Base-by-base conservation (phyloP, 2,113 vertebrate species). In the Oryzias woworae region DNA sequence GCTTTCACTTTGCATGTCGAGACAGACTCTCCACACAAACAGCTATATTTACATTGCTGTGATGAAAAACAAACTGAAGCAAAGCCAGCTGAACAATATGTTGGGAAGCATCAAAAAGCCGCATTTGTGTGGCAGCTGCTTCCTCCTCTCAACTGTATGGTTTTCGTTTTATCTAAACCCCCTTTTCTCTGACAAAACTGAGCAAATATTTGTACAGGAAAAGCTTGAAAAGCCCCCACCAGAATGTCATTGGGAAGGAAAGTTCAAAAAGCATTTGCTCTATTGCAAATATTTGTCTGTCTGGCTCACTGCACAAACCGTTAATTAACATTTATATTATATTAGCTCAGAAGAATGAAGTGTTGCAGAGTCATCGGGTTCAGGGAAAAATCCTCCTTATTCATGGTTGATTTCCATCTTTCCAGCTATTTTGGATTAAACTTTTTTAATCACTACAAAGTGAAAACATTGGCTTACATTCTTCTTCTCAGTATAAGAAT, bases 271-370 rank as follows among this genome's bases (percentile, higher is more conserved):
- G 73, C 79, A 70, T 87, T 83, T 78, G 60, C 74, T 63, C 58
- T 80, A 80, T 75, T 86, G 69, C 74, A 76, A 86, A 85, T 78
- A 75, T 74, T 86, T 77, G 78, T 82, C 85, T 86, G 62, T 75
- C 52, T 62, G 69, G 75, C 67, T 83, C 68, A 17, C 75, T 71
- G 75, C 76, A 69, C 80, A 85, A 78, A 88, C 81, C 69, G 79
- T 36, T 77, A 87, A 92, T 92, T 90, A 91, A 90, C 91, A 92
- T 92, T 90, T 91, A 88, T 91, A 91, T 91, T 85, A 84, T 91
- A 81, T 91, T 86, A 89, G 89, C 88, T 91, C 77, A 71, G 54
- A 80, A 3, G 48, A 49, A 81, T 78, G 75, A 77, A 53, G 43
- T 31, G 71, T 53, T 51, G 53, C 44, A 48, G 31, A 61, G 71